A percentile compares a stretch with the other conserved stretches of the same genome.
Conservation (phyloP, 2,113 vertebrate genomes). For the Ursus arctos region DNA sequence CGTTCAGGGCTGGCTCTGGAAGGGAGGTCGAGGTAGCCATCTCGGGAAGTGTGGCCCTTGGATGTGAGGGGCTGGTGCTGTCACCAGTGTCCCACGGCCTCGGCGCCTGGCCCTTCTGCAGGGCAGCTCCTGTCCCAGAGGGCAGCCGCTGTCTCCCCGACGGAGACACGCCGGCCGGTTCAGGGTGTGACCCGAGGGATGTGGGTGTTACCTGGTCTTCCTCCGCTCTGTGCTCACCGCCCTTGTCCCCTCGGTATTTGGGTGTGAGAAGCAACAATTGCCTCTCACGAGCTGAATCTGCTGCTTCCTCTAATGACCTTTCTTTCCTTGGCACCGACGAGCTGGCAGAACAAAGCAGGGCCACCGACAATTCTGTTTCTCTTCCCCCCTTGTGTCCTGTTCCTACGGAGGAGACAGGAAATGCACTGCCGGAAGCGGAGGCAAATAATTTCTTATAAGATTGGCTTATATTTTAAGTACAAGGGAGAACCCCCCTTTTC, state of each 20-base stretch:
- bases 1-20: not conserved
- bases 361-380: fast-evolving
- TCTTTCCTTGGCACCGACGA: not conserved
- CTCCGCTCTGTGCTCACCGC: fast-evolving
- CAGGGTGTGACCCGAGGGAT: not conserved
- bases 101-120: fast-evolving
- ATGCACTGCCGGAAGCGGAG: not conserved
- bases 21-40: not conserved
- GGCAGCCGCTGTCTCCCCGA: not conserved
- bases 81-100: not conserved
- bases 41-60: not conserved
- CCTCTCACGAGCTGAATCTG: not conserved
- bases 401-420: not conserved
- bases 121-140: no score
- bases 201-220: not conserved
- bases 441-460: not conserved
- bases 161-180: not conserved
- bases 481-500: not conserved
- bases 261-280: not conserved
- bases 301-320: not conserved
- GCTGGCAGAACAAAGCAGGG: not conserved
- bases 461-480: not conserved
- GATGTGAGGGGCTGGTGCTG: not conserved
- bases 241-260: not conserved
- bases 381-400: fast-evolving